Conservation (phyloP, 2,113 vertebrate species). For the Sus scrofa region DNA sequence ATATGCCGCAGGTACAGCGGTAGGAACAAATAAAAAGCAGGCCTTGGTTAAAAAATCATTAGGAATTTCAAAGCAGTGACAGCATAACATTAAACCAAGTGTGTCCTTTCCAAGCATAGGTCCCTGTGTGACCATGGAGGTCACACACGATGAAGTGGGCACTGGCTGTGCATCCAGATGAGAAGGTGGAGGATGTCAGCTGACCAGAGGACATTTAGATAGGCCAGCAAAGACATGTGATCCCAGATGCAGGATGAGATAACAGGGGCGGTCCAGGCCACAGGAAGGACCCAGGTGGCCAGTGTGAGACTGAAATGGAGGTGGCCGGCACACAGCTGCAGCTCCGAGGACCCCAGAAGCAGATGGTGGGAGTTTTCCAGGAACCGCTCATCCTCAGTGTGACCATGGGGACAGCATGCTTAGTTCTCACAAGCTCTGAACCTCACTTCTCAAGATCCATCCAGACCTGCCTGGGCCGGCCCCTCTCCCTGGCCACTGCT, state of each 20-base stretch:
- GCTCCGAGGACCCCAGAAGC: accelerated
- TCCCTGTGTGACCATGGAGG: neutral
- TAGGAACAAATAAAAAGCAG: neutral
- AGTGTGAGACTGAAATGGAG: neutral
- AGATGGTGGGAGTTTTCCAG: neutral
- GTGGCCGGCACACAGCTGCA: accelerated
- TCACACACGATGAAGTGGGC: too few relatives aligned
- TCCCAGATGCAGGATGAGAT: neutral
- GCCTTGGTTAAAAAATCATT: neutral
- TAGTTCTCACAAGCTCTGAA: too few relatives aligned
- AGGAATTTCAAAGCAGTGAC: neutral
- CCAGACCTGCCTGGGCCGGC: neutral
- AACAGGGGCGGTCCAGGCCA: accelerated
- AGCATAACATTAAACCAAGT: neutral
- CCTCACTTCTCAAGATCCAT: neutral
- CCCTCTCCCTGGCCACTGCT: neutral
- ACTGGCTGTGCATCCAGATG: too few relatives aligned
- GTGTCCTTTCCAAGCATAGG: neutral
- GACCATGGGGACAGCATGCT: neutral
- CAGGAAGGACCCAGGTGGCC: neutral
- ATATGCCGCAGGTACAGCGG: too few relatives aligned
- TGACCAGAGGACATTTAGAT: neutral
- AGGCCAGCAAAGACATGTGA: neutral
- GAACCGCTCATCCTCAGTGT: neutral
- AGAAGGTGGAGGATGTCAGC: neutral